Evolutionary conservation across 2,113 vertebrate species (phyloP).

Genomic region (Dasypus novemcinctus): DNA sequence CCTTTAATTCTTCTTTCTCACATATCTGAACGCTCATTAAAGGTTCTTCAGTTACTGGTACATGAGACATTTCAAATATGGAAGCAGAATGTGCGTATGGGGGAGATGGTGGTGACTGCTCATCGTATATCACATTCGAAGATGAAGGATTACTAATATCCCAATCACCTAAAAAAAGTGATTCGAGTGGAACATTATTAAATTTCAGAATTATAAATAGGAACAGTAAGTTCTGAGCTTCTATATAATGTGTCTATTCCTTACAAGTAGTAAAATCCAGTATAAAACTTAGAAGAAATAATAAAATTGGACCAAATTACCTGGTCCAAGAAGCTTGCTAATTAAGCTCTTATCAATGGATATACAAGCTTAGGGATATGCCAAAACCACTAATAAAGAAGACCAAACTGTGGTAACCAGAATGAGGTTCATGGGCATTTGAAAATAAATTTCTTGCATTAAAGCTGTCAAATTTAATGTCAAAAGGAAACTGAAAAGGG

Average conservation of each 20-base stretch:
- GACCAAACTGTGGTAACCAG: background rate
- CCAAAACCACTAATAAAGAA: slow-evolving; percentile 27
- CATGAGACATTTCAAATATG: slow-evolving; percentile 83
- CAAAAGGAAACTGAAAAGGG: slow-evolving; percentile 76
- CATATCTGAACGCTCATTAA: slow-evolving; percentile 74
- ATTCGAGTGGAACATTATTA: slow-evolving; percentile 21
- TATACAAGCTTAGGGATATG: background rate
- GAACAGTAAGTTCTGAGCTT: background rate
- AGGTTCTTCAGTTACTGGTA: slow-evolving; percentile 82
- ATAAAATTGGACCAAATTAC: slow-evolving; percentile 53
- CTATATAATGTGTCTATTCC: background rate
- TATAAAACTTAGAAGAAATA: slow-evolving; percentile 2
- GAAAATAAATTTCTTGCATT: slow-evolving; percentile 46
- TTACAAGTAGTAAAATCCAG: slow-evolving; percentile 41
- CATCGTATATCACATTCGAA: slow-evolving; percentile 90
- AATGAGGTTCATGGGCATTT: slow-evolving; percentile 43
- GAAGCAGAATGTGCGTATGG: slow-evolving; percentile 85
- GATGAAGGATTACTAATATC: slow-evolving; percentile 87
- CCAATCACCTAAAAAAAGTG: slow-evolving; percentile 85
- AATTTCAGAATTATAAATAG: background rate
- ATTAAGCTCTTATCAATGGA: background rate
- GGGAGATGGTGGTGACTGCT: slow-evolving; percentile 85
- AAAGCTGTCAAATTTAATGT: slow-evolving; percentile 63
- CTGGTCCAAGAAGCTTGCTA: slow-evolving; percentile 38
- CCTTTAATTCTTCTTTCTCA: slow-evolving; percentile 80